These are phyloP conservation scores for Diogma glabrata DNA, from an alignment of 2,888 invertebrate genomes.

Conservation along the genomic window DNA sequence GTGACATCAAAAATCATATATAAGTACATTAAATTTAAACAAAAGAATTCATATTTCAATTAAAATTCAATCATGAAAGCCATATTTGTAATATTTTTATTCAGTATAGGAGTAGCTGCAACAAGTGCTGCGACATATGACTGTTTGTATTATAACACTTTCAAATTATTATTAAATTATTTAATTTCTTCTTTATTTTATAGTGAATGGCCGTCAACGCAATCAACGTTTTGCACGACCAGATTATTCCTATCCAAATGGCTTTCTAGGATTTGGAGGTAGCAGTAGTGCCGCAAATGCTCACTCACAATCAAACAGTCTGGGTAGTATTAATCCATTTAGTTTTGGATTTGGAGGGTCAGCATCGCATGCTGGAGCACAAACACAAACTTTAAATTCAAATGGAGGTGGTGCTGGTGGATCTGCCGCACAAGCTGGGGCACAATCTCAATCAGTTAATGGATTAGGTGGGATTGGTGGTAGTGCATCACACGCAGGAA, in stretches of 20 bases:
- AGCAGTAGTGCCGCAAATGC: background rate
- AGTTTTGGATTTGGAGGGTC: background rate
- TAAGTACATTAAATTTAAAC: background rate
- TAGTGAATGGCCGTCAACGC: no score
- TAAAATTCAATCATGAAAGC: slow-evolving; percentile 3
- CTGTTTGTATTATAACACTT: slow-evolving; percentile 4
- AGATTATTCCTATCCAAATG: no score
- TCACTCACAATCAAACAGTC: background rate
- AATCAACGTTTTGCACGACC: no score
- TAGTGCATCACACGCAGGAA: slow-evolving; percentile 1
- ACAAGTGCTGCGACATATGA: background rate
- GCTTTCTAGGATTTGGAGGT: background rate
- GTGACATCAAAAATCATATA: no score
- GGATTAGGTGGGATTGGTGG: slow-evolving; percentile 1
- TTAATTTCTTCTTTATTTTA: no score
- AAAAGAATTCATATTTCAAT: background rate
- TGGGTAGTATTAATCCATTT: no score
- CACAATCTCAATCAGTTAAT: slow-evolving; percentile 9
- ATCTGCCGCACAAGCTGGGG: background rate
- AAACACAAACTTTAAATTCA: slow-evolving; percentile 4
- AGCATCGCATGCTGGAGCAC: background rate
- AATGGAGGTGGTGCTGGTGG: background rate
- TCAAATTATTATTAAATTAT: no score
- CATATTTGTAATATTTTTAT: slow-evolving; percentile 2
- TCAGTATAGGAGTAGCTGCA: background rate